Percentiles rank a stretch among this genome's conserved stretches.
These are phyloP conservation scores for Dasysyrphus tricinctus DNA, from an alignment of 2,888 invertebrate species.

Conservation along the genomic window DNA sequence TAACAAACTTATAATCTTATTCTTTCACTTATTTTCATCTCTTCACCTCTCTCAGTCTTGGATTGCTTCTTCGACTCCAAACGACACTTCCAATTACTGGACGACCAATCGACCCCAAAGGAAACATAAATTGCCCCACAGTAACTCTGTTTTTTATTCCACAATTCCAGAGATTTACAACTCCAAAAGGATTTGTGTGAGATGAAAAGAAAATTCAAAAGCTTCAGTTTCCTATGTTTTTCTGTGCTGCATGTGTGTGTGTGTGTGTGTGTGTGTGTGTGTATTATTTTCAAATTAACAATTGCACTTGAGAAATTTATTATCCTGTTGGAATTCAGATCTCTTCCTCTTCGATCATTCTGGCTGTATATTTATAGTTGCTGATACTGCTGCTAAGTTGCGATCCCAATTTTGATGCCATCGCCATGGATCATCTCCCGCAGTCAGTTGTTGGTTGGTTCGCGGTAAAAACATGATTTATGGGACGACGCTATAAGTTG, in stretches of 20 bases:
- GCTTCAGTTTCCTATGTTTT: background rate
- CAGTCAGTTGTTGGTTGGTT: no score
- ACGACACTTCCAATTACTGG: constrained; percentile 65
- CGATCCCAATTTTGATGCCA: constrained; percentile 44
- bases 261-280: background rate
- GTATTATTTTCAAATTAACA: constrained; percentile 72
- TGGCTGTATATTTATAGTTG: background rate
- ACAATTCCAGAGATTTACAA: constrained; percentile 49
- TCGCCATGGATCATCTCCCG: constrained; percentile 62
- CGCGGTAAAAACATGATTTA: constrained; percentile 63
- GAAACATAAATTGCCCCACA: constrained; percentile 67
- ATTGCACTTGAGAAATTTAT: constrained; percentile 71
- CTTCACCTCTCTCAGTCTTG: background rate
- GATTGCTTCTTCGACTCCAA: constrained; percentile 28
- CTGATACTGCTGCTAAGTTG: constrained; percentile 6
- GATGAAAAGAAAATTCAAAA: constrained; percentile 8
- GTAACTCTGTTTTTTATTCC: constrained; percentile 25
- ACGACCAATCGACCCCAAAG: constrained; percentile 30
- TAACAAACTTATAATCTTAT: background rate
- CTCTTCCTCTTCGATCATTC: constrained; percentile 57
- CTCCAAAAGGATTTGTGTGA: constrained; percentile 30
- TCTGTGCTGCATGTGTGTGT: background rate
- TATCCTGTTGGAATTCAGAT: constrained; percentile 63
- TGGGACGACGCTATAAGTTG: constrained; percentile 20
- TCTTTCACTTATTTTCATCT: constrained; percentile 11